Base-by-base conservation (phyloP, 1,140 invertebrate species). In the Diachasmimorpha longicaudata region DNA sequence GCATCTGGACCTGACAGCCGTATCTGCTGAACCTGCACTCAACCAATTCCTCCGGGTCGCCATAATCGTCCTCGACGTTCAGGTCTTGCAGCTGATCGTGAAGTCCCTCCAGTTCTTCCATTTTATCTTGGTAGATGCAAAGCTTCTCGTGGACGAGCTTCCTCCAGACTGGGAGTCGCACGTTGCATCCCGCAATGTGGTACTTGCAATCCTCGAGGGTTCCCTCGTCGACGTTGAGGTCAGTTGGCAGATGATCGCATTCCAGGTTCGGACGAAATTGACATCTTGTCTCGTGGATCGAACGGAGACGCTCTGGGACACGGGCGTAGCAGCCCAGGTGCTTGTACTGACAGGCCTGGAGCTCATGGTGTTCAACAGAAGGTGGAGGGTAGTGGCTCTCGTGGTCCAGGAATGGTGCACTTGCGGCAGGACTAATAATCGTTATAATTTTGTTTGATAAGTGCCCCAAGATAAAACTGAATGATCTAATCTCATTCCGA, bases 251-350 rank as follows among this genome's bases (percentile, higher is more conserved):
- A 1, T 70, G 48, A n/a, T 86, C 79, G 4, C 83, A 78, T 37
- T 87, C 85, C 0, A 84, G 70, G 52, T 84, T 75, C 9, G 84
- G 85, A 23, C 84, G 83, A 67, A 86, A 87, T 36, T 86, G 85
- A 31, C 87, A 88, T 58, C 86, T 82, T 13, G 84, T 81, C n/a
- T 86, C 85, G 55, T 88, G 87, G 31, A 85, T 52, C 5, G 76
- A 52, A 10, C 74, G 69, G n/a, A 88, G 70, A 23, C 82, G 69
- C 31, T 69, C 66, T 0, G 85, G 86, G 48, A 87, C 71, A 63
- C 83, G 86, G 2, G 81, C 82, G 79, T 79, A 82, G 73, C 87
- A 88, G 63, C 87, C 87, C 0, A 82, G 58, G 44, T 79, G n/a
- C 11, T 82, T n/a, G 39, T 86, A 87, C 14, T 78, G 42, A 66